Evolutionary conservation across 2,797 vertebrate genomes (phyloP).

Genomic region (Paratrypauchen microcephalus): DNA sequence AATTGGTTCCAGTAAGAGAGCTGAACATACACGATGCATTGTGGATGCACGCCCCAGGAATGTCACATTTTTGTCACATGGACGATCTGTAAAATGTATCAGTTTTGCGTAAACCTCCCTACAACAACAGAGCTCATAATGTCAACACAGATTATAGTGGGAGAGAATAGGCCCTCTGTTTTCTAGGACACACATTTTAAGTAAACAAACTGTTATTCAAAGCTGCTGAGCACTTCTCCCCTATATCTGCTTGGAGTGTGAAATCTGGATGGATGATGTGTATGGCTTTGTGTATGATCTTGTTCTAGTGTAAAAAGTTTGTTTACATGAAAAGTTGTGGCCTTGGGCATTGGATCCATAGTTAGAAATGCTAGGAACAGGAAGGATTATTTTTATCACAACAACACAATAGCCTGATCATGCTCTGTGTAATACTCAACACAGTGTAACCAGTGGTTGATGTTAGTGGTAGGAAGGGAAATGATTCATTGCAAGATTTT

Average conservation of each 20-base stretch:
- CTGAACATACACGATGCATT: conserved; percentile 80
- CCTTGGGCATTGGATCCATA: conserved; percentile 25
- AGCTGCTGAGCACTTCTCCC: conserved; percentile 78
- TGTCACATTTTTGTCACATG: conserved; percentile 98
- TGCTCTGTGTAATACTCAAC: background rate
- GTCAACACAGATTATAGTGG: conserved; percentile 76
- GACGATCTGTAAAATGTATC: conserved; percentile 89
- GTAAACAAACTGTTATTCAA: conserved; percentile 93
- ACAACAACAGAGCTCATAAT: conserved; percentile 84
- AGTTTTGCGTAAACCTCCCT: conserved; percentile 84
- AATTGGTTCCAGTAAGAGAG: conserved; percentile 87
- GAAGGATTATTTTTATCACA: background rate
- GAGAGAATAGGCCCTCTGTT: conserved; percentile 78
- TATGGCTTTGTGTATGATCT: conserved; percentile 56
- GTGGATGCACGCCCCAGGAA: conserved; percentile 79
- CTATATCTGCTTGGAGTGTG: conserved; percentile 73
- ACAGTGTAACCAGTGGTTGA: background rate
- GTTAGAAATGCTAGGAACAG: conserved; percentile 7
- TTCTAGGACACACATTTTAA: conserved; percentile 77
- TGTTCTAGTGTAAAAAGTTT: conserved; percentile 59
- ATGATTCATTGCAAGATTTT: too few relatives aligned
- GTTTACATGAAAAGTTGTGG: conserved; percentile 49
- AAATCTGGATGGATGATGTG: conserved; percentile 72
- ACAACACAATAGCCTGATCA: background rate
- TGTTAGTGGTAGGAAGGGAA: background rate